phyloP scores from a whole-genome alignment of 1,140 invertebrate genomes.

The Drosophila pseudoobscura region DNA sequence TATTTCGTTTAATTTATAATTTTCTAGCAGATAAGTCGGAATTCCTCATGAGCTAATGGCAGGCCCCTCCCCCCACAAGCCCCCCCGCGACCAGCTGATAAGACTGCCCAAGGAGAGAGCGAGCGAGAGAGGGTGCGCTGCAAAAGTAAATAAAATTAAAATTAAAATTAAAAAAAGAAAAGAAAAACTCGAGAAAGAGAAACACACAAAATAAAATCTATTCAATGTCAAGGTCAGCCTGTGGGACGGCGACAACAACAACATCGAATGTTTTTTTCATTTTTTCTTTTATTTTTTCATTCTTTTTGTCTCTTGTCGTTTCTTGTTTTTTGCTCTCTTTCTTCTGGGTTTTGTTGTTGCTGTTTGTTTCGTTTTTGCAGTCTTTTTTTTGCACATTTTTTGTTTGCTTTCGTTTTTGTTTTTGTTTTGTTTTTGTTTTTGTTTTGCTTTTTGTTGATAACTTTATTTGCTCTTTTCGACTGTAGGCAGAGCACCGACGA shows the following conservation, averaged over 20 bases:
- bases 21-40: conserved; percentile 29
- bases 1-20: background rate
- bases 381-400: conserved; percentile 42
- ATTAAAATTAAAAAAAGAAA: conserved; percentile 36
- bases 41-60: conserved; percentile 30
- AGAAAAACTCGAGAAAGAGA: conserved; percentile 15
- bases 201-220: conserved; percentile 57
- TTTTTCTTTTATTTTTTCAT: conserved; percentile 31
- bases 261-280: conserved; percentile 35
- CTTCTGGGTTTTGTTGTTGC: conserved; percentile 16
- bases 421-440: conserved; percentile 34
- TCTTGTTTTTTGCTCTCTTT: conserved; percentile 28
- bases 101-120: background rate
- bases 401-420: conserved; percentile 38
- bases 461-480: conserved; percentile 64
- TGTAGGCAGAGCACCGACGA: conserved; percentile 16
- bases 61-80: too few species aligned
- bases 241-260: conserved; percentile 31
- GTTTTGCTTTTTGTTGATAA: conserved; percentile 76
- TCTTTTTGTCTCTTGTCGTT: conserved; percentile 31
- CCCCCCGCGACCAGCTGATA: conserved; percentile 17
- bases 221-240: conserved; percentile 74
- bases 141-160: conserved; percentile 27
- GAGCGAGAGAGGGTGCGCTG: background rate
- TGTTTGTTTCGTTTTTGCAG: background rate